These are phyloP conservation scores for Chinchilla lanigera DNA, from an alignment of 2,113 vertebrate species.

Conservation along the genomic window DNA sequence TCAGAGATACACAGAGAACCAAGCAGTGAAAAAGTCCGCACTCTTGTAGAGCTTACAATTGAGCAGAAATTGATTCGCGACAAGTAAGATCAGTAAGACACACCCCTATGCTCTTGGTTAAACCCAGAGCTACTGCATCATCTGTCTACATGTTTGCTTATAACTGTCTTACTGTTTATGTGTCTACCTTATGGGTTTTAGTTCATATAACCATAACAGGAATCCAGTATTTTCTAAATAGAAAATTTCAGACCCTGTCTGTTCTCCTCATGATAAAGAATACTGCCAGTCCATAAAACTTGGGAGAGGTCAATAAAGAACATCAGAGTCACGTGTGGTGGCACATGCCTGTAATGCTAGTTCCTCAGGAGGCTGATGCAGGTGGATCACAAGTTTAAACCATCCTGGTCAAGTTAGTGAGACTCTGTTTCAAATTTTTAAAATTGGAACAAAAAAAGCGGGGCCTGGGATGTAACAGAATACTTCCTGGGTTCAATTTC, in stretches of 20 bases:
- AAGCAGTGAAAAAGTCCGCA: background rate
- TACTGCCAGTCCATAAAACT: background rate
- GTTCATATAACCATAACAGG: background rate
- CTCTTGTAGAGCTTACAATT: rapidly evolving
- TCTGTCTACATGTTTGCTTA: background rate
- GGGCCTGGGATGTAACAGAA: background rate
- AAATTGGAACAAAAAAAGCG: background rate
- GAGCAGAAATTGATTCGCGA: background rate
- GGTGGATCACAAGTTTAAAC: background rate
- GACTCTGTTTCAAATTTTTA: background rate
- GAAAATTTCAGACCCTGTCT: background rate
- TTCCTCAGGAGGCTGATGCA: background rate
- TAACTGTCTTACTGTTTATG: background rate
- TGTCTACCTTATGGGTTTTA: background rate
- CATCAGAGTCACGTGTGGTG: background rate
- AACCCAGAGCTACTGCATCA: background rate
- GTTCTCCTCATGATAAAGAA: background rate
- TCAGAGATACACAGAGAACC: background rate
- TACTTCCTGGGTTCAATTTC: background rate
- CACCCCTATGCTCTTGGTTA: background rate
- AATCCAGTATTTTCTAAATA: background rate
- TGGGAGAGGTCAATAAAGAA: background rate
- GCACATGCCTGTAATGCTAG: background rate
- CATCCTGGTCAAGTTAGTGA: background rate
- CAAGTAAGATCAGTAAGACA: background rate